These are phyloP conservation scores for Cephus runcator DNA, from an alignment of 2,888 invertebrate genomes.

Conservation along the genomic window DNA sequence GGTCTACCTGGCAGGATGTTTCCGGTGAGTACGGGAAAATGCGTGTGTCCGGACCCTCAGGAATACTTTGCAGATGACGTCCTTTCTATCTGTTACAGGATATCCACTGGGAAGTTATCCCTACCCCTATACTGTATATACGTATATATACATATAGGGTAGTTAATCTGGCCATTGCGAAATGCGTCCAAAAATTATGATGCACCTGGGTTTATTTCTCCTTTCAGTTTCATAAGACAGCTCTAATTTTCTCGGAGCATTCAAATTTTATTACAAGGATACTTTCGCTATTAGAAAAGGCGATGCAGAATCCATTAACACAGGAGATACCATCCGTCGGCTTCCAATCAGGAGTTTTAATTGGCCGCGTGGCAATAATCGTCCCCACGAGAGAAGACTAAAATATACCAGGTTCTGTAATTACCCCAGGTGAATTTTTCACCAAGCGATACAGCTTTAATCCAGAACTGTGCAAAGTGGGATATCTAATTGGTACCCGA, in stretches of 20 bases:
- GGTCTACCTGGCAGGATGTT: background rate
- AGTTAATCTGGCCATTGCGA: background rate
- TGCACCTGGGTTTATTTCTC: background rate
- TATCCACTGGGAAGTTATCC: background rate
- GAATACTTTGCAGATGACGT: background rate
- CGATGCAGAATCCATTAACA: background rate
- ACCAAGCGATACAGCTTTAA: background rate
- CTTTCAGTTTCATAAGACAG: background rate
- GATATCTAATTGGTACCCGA: background rate
- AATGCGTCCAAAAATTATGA: background rate
- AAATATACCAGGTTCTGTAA: background rate
- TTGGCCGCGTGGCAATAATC: background rate
- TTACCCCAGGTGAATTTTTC: background rate
- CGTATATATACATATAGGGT: background rate
- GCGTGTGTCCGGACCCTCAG: background rate
- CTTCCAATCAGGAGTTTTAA: background rate
- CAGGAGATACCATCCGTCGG: background rate
- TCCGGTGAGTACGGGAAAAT: background rate
- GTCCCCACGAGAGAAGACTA: background rate
- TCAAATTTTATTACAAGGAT: background rate
- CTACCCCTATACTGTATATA: background rate
- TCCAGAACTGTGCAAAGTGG: background rate
- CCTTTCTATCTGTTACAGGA: background rate
- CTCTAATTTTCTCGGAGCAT: background rate
- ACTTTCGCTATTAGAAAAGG: conserved; percentile 2